Base-by-base conservation (phyloP, 2,113 vertebrate genomes). In the Proteles cristata region DNA sequence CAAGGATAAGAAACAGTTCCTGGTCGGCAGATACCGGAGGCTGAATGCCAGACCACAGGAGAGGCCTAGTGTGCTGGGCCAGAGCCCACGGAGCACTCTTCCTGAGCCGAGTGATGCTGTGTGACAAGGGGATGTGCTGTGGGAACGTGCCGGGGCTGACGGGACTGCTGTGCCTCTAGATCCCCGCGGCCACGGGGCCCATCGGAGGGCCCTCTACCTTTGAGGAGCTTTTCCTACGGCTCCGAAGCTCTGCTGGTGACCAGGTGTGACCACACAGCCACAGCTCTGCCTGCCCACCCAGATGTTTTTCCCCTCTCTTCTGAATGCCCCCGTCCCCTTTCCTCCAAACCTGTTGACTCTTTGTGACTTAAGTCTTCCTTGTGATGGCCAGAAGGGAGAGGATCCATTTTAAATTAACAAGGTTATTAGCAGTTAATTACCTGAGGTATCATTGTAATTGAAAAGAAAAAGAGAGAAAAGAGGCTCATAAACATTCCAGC, bases 391-490 rank as follows among this genome's bases (percentile, higher is more conserved):
- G 97, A 97, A 98, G 97, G 97, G 97, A 98, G 97, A 98, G 97
- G 96, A 98, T 98, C 97, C 97, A 97, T 98, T 98, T 98, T 96
- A 98, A 97, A 98, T 98, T 97, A 98, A 98, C 98, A 98, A 98
- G 97, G 97, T 98, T 98, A 98, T 98, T 98, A 98, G 98, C 97
- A 98, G 97, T 98, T 98, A 96, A 98, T 98, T 98, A 98, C 89
- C 97, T 96, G 97, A 96, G 97, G 97, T 98, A 96, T 96, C 98
- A 94, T 82, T 96, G 95, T 98, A 98, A 98, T 98, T 98, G 98
- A 98, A 98, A 98, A 98, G 96, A 82, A 90, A 97, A 98, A 98
- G 97, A 94, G 88, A 77, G n/a, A 17, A 65, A 48, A 86, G 95
- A 94, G 97, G 94, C 53, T 97, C 96, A 68, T 95, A 95, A 98